Conservation (phyloP, 2,113 vertebrate genomes). For the Loxodonta africana region DNA sequence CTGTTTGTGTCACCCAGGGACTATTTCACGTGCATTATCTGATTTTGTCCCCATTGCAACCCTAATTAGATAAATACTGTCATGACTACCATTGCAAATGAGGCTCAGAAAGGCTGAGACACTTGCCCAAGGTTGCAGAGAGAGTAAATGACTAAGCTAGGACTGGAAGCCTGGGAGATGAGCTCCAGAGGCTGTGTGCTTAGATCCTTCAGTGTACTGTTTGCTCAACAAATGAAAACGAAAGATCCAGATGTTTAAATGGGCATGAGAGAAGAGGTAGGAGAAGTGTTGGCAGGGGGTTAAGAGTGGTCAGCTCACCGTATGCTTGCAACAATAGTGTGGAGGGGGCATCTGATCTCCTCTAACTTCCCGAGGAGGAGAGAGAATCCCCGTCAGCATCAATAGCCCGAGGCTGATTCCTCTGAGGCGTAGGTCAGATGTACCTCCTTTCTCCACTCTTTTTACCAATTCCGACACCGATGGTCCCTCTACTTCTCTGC, state of each 20-base stretch:
- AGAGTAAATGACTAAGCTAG: not conserved
- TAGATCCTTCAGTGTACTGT: rapidly evolving
- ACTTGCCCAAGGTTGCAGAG: not conserved
- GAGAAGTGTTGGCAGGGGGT: not conserved
- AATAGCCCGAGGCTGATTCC: too few relatives aligned
- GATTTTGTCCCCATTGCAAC: not conserved
- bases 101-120: not conserved
- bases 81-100: not conserved
- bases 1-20: too few relatives aligned
- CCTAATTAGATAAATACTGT: not conserved
- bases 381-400: too few relatives aligned
- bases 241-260: not conserved
- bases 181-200: not conserved
- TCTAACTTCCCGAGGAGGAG: too few relatives aligned
- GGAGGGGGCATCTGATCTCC: too few relatives aligned
- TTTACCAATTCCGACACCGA: too few relatives aligned
- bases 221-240: not conserved
- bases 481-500: too few relatives aligned
- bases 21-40: not conserved
- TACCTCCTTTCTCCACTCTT: too few relatives aligned
- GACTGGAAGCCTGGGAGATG: not conserved
- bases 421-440: too few relatives aligned
- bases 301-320: not conserved
- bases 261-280: not conserved
- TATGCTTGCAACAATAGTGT: too few relatives aligned